A percentile compares a stretch with the other conserved stretches of the same genome.
Evolutionary conservation across 2,888 invertebrate species (phyloP).

Genomic region (Diarsia mendica): DNA sequence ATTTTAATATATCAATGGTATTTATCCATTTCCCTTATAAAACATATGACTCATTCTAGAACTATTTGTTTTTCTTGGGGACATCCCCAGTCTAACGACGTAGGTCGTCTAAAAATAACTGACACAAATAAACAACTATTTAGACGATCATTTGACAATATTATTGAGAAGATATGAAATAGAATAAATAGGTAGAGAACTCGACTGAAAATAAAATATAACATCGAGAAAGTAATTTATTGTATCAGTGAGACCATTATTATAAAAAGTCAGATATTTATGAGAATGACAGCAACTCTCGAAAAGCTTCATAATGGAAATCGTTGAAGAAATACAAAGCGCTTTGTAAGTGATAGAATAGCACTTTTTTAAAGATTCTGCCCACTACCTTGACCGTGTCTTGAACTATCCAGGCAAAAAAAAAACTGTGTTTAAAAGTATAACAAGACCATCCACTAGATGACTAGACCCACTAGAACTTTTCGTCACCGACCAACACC

Average conservation of each 20-base stretch:
- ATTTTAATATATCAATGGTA: too few relatives aligned
- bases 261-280: background rate
- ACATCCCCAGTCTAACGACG: conserved; percentile 18
- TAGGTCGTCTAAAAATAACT: conserved; percentile 26
- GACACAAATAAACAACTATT: conserved; percentile 37
- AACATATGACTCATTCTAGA: conserved; percentile 20
- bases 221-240: background rate
- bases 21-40: conserved; percentile 2
- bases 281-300: background rate
- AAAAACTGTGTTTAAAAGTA: too few relatives aligned
- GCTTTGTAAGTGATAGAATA: too few relatives aligned
- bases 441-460: too few relatives aligned
- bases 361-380: too few relatives aligned
- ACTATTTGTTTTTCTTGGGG: conserved; percentile 40
- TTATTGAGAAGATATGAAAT: background rate
- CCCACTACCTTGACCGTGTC: too few relatives aligned
- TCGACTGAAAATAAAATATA: background rate
- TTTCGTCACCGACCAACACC: too few relatives aligned
- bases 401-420: too few relatives aligned
- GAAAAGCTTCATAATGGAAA: background rate
- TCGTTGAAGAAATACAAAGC: too few relatives aligned
- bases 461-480: too few relatives aligned
- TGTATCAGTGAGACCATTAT: background rate
- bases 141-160: background rate
- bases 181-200: background rate